These are phyloP conservation scores for Ancistrus triradiatus DNA, from an alignment of 2,113 vertebrate species.

Conservation along the genomic window DNA sequence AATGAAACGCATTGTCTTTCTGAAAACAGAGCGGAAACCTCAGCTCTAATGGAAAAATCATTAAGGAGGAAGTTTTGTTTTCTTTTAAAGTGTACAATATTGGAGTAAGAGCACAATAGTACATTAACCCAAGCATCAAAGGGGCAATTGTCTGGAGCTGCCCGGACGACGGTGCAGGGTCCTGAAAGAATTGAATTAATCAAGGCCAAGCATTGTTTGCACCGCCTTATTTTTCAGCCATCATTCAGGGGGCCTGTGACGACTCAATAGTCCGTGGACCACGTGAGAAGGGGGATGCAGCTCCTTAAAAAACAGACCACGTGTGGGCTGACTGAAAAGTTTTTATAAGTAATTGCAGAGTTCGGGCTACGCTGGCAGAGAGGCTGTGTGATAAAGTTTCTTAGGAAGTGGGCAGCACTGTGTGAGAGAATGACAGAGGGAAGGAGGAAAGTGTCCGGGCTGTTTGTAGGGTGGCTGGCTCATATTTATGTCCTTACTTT, in stretches of 20 bases:
- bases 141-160: constrained; percentile 75
- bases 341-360: constrained; percentile 82
- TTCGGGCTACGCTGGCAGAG: constrained; percentile 51
- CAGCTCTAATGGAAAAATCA: constrained; percentile 2
- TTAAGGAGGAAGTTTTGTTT: constrained; percentile 37
- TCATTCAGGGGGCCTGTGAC: constrained; percentile 80
- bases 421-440: constrained; percentile 67
- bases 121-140: constrained; percentile 71
- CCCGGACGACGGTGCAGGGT: constrained; percentile 77
- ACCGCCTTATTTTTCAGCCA: constrained; percentile 76
- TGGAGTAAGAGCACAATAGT: constrained; percentile 44
- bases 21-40: background rate
- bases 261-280: constrained; percentile 77
- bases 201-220: constrained; percentile 77
- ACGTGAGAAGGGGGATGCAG: constrained; percentile 69
- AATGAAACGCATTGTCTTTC: background rate
- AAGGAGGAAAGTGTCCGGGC: constrained; percentile 60
- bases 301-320: constrained; percentile 80
- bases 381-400: constrained; percentile 66
- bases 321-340: constrained; percentile 76
- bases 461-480: constrained; percentile 37
- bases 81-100: constrained; percentile 1
- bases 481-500: constrained; percentile 57
- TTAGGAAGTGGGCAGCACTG: constrained; percentile 74
- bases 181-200: constrained; percentile 84